phyloP scores from a whole-genome alignment of 2,888 invertebrate species.

The Conomelus anceps region DNA sequence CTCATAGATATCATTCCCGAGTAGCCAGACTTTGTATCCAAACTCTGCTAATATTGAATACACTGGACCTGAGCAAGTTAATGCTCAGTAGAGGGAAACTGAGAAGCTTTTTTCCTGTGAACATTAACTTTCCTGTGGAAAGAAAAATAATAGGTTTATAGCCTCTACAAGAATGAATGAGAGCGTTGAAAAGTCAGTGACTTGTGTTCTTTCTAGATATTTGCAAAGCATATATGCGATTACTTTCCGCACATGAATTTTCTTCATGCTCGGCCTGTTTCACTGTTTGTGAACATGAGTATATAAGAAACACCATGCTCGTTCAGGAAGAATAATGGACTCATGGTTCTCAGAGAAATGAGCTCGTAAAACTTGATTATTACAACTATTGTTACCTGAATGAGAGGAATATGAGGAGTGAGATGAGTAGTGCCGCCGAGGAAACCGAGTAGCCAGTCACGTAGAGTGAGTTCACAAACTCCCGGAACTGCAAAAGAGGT shows the following conservation, averaged over 20 bases:
- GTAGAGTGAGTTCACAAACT: constrained; percentile 68
- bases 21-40: background rate
- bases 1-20: too few relatives aligned
- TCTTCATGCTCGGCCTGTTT: background rate
- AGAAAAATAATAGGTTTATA: background rate
- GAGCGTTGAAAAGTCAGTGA: background rate
- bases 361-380: constrained; percentile 28
- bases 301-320: background rate
- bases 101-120: background rate
- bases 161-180: background rate
- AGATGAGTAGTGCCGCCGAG: constrained; percentile 62
- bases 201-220: background rate
- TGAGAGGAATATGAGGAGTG: constrained; percentile 71
- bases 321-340: background rate
- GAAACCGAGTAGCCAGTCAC: constrained; percentile 72
- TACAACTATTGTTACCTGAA: constrained; percentile 59
- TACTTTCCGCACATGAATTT: background rate
- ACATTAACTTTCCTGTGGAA: background rate
- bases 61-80: background rate
- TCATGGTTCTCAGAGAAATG: background rate
- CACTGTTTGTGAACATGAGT: background rate
- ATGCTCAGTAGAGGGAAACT: background rate
- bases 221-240: background rate
- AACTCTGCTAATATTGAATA: background rate
- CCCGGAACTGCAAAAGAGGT: constrained; percentile 53